A percentile compares a stretch with the other conserved stretches of the same genome.
phyloP scores from a whole-genome alignment of 2,797 vertebrate species.

The Lutra lutra region DNA sequence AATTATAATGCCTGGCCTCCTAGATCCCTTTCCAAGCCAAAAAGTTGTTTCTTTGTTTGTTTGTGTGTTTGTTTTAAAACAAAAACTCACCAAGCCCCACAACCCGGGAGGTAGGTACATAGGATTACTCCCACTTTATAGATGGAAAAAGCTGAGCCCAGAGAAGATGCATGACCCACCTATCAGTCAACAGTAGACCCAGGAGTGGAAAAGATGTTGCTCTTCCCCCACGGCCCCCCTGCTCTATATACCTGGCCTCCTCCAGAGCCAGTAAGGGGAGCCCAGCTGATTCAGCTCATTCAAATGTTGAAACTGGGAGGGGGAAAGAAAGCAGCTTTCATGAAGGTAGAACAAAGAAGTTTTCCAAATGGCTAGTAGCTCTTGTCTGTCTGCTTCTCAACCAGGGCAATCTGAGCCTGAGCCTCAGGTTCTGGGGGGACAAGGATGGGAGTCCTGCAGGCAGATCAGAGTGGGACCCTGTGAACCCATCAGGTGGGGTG shows the following conservation, averaged over 20 bases:
- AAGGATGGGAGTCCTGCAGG: background rate
- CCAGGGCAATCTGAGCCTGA: background rate
- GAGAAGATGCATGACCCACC: background rate
- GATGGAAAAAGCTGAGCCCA: constrained; percentile 10
- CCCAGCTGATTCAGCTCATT: background rate
- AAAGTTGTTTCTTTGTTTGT: background rate
- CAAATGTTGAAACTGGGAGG: background rate
- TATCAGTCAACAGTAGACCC: background rate
- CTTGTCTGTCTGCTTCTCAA: background rate
- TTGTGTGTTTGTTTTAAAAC: background rate
- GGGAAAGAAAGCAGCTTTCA: background rate
- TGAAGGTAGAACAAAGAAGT: constrained; percentile 30
- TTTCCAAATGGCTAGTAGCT: background rate
- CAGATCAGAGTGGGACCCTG: background rate
- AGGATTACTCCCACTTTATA: background rate
- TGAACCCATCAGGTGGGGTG: background rate
- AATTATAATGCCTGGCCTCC: background rate
- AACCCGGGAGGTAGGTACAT: constrained; percentile 68
- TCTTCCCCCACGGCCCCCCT: background rate
- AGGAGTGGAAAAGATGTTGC: background rate
- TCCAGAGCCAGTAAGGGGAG: background rate
- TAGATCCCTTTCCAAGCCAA: background rate
- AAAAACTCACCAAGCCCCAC: constrained; percentile 62
- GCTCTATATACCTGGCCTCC: background rate
- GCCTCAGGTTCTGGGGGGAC: background rate